Evolutionary conservation across 1,140 invertebrate species (phyloP).

Genomic region (Panagrolaimus sp.): DNA sequence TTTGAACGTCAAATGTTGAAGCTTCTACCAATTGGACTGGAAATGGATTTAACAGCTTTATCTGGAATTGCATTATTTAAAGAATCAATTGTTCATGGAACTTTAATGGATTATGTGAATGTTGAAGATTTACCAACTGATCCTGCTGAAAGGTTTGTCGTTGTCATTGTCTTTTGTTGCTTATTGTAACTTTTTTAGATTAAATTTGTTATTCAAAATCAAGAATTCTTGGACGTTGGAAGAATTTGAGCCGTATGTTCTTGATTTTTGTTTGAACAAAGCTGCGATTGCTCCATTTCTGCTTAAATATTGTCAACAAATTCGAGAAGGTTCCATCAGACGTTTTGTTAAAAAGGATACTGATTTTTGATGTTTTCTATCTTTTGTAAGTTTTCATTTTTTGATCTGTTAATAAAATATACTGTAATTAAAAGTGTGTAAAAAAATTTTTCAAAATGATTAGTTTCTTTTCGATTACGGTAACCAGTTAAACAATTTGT

Average conservation of each 20-base stretch:
- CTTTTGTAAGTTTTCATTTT: too few species aligned
- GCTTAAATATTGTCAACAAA: neutral
- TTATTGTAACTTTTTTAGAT: neutral
- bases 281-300: neutral
- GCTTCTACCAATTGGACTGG: neutral
- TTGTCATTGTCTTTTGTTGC: neutral
- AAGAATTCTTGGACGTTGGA: neutral
- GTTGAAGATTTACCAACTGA: neutral
- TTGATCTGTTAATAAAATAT: too few species aligned
- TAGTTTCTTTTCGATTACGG: too few species aligned
- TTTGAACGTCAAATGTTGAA: neutral
- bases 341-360: neutral
- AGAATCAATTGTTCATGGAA: neutral
- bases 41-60: neutral
- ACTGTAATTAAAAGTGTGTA: too few species aligned
- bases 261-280: neutral
- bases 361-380: constrained; percentile 3
- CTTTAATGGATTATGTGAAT: neutral
- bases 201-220: neutral
- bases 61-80: neutral
- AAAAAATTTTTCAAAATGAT: too few species aligned
- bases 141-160: neutral
- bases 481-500: too few species aligned
- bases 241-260: constrained; percentile 9
- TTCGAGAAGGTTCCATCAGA: neutral